Evolutionary conservation across 2,888 invertebrate species (phyloP).

Genomic region (Xestia sexstrigata): DNA sequence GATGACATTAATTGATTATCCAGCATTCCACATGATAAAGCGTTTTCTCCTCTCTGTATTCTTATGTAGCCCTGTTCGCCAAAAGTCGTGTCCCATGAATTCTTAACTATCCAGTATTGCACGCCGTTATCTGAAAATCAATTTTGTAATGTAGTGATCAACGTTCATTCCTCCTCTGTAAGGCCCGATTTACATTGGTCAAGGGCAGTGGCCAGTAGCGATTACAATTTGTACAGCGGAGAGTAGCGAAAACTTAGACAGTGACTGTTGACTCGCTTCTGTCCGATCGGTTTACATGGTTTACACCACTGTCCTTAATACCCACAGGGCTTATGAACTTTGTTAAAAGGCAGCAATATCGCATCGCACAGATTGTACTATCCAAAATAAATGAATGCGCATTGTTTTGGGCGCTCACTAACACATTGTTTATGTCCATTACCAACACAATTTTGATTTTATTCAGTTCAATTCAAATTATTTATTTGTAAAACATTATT

Average conservation of each 20-base stretch:
- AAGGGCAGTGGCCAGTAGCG: background rate
- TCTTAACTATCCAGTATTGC: slow-evolving; percentile 83
- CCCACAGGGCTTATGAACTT: background rate
- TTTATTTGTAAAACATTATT: too few species aligned
- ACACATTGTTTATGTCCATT: too few species aligned
- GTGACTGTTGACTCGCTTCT: background rate
- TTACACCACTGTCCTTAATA: background rate
- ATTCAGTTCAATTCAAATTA: too few species aligned
- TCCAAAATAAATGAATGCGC: background rate
- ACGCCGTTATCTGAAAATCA: slow-evolving; percentile 39
- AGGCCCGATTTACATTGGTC: background rate
- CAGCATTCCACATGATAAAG: slow-evolving; percentile 80
- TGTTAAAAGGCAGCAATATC: background rate
- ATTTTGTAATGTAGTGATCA: background rate
- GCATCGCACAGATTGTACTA: background rate
- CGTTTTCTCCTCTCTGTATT: slow-evolving; percentile 93
- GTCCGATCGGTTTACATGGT: background rate
- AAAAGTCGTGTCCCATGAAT: slow-evolving; percentile 93
- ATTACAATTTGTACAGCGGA: background rate
- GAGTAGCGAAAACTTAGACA: background rate
- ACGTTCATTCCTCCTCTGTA: background rate
- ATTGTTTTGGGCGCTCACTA: too few species aligned
- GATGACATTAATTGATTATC: slow-evolving; percentile 22
- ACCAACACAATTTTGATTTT: too few species aligned
- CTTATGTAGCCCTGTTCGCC: slow-evolving; percentile 94